Percentiles rank a stretch among this genome's conserved stretches.
Evolutionary conservation across 2,888 invertebrate genomes (phyloP).

Genomic region (Mythimna loreyi): DNA sequence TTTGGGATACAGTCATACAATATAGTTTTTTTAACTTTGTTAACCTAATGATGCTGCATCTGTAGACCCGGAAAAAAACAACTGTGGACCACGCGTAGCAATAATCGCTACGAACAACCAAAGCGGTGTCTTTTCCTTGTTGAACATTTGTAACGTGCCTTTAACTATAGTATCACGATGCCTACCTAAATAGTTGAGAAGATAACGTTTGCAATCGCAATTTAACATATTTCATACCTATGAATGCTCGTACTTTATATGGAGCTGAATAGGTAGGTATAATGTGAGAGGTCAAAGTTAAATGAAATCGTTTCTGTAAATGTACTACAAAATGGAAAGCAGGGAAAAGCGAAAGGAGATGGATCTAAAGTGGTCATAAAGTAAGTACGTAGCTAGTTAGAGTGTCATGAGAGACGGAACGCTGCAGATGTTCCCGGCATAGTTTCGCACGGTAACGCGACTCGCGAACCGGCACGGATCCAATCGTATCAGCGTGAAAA

Average conservation of each 20-base stretch:
- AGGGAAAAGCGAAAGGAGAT: constrained; percentile 54
- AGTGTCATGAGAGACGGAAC: constrained; percentile 55
- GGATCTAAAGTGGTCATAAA: constrained; percentile 48
- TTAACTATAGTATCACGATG: neutral
- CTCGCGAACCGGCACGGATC: constrained; percentile 70
- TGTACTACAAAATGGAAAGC: constrained; percentile 33
- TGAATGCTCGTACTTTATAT: neutral
- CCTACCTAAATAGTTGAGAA: neutral
- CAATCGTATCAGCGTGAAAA: constrained; percentile 63
- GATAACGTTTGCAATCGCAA: constrained; percentile 2
- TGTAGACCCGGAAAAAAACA: constrained; percentile 1
- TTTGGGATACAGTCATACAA: neutral
- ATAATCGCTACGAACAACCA: constrained; percentile 8
- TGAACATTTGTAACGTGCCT: neutral
- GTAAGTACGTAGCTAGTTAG: constrained; percentile 50
- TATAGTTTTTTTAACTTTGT: neutral
- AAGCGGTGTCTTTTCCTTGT: constrained; percentile 19
- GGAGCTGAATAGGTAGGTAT: constrained; percentile 1
- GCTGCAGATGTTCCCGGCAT: constrained; percentile 72
- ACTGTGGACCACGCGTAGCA: neutral
- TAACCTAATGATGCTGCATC: neutral
- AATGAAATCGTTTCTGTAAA: constrained; percentile 13
- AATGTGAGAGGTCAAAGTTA: constrained; percentile 1
- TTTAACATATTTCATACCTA: neutral
- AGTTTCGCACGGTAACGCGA: constrained; percentile 86